These are phyloP conservation scores for Chauna torquata DNA, from an alignment of 2,113 vertebrate species.

Conservation along the genomic window DNA sequence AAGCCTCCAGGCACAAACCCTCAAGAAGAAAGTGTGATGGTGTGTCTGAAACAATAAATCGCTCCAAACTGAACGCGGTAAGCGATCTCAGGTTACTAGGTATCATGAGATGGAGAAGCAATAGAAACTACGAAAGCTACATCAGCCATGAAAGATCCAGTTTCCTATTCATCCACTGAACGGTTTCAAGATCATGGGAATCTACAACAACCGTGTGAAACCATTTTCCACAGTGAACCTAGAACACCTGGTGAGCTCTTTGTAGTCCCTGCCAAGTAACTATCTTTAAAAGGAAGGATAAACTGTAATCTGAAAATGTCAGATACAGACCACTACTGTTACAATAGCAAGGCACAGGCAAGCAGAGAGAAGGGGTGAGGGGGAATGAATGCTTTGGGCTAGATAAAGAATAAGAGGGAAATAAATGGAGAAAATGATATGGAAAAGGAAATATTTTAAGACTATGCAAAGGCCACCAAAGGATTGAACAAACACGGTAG, in stretches of 20 bases:
- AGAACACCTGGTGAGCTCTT: slow-evolving; percentile 55
- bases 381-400: neutral
- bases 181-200: slow-evolving; percentile 44
- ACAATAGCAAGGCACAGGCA: slow-evolving; percentile 44
- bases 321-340: slow-evolving; percentile 29
- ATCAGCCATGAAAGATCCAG: slow-evolving; percentile 10
- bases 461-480: neutral
- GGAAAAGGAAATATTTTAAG: slow-evolving; percentile 36
- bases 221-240: slow-evolving; percentile 52
- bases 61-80: neutral
- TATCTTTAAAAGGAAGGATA: slow-evolving; percentile 50
- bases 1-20: neutral
- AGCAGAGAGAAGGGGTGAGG: slow-evolving; percentile 24
- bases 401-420: slow-evolving; percentile 35
- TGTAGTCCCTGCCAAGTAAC: slow-evolving; percentile 57
- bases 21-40: neutral
- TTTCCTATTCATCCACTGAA: slow-evolving; percentile 28
- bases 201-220: slow-evolving; percentile 53
- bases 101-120: neutral
- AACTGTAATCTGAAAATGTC: slow-evolving; percentile 47
- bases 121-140: neutral
- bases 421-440: neutral
- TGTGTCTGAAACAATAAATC: neutral
- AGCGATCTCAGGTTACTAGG: neutral
- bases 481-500: slow-evolving; percentile 36